Evolutionary conservation across 23 tunicate species (phyloP).

Genomic region (Halocynthia aurantium): DNA sequence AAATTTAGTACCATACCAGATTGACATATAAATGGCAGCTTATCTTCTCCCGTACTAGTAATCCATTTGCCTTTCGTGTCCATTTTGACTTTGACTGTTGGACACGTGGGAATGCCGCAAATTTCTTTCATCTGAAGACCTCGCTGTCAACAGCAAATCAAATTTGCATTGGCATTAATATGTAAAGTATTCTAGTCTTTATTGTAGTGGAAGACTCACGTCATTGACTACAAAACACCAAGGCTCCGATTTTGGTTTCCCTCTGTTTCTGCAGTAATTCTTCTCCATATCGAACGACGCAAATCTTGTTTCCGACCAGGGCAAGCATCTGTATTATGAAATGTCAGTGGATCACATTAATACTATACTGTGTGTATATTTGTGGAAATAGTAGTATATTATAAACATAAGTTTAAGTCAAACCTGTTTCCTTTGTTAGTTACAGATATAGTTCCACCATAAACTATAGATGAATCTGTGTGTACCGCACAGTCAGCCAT

Average conservation of each 20-base stretch:
- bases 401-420: background rate
- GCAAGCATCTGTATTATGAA: slow-evolving; percentile 23
- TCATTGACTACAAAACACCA: slow-evolving; percentile 44
- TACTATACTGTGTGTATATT: background rate
- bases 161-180: background rate
- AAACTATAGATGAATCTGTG: background rate
- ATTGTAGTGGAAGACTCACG: background rate
- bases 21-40: slow-evolving; percentile 50
- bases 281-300: slow-evolving; percentile 17
- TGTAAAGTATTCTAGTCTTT: background rate
- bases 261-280: slow-evolving; percentile 70
- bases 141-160: background rate
- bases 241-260: slow-evolving; percentile 26
- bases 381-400: background rate
- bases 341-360: background rate
- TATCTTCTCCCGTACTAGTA: slow-evolving; percentile 31
- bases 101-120: slow-evolving; percentile 46
- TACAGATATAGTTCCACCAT: slow-evolving; percentile 13
- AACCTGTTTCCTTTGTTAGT: slow-evolving; percentile 12
- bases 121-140: slow-evolving; percentile 16
- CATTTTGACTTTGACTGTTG: slow-evolving; percentile 42
- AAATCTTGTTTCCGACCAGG: slow-evolving; percentile 24
- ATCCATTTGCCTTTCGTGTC: slow-evolving; percentile 62
- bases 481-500: slow-evolving; percentile 24
- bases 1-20: slow-evolving; percentile 29